A percentile compares a stretch with the other conserved stretches of the same genome.
phyloP scores from a whole-genome alignment of 2,797 vertebrate genomes.

The Malacoctenus gilli region DNA sequence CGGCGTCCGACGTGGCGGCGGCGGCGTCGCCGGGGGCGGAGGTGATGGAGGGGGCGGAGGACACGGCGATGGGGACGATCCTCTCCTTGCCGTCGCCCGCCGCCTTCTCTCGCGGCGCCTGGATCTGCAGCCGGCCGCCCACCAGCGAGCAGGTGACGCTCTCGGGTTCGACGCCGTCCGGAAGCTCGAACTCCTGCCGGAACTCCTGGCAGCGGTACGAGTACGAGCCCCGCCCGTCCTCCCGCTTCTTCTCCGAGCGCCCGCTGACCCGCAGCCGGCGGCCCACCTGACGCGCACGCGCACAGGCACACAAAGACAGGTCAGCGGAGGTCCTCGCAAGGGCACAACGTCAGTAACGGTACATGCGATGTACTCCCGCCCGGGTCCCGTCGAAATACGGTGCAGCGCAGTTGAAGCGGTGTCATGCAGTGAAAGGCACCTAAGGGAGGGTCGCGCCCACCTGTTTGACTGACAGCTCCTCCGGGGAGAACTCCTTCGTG shows the following conservation, averaged over 20 bases:
- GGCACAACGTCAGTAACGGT: too few species aligned
- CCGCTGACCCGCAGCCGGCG: conserved; percentile 77
- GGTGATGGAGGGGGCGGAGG: conserved; percentile 49
- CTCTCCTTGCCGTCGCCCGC: conserved; percentile 67
- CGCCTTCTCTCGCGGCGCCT: conserved; percentile 62
- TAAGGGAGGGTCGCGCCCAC: too few species aligned
- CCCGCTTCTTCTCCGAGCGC: conserved; percentile 76
- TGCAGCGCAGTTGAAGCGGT: too few species aligned
- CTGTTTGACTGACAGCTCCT: conserved; percentile 76
- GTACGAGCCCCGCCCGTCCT: conserved; percentile 80
- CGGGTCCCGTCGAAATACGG: too few species aligned
- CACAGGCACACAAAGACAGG: too few species aligned
- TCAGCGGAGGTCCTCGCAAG: too few species aligned
- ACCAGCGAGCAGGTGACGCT: conserved; percentile 82
- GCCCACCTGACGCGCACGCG: conserved; percentile 64
- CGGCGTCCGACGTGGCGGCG: conserved; percentile 19
- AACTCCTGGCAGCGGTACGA: conserved; percentile 86
- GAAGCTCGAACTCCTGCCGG: conserved; percentile 85
- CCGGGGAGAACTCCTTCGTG: conserved; percentile 77
- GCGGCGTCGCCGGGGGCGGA: conserved; percentile 9
- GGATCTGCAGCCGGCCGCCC: conserved; percentile 83
- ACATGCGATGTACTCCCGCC: too few species aligned
- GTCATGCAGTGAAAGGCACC: too few species aligned
- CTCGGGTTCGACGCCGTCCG: conserved; percentile 77
- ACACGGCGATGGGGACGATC: conserved; percentile 76